A percentile compares a stretch with the other conserved stretches of the same genome.
Evolutionary conservation across 2,888 invertebrate genomes (phyloP).

Genomic region (Lathronympha strigana): DNA sequence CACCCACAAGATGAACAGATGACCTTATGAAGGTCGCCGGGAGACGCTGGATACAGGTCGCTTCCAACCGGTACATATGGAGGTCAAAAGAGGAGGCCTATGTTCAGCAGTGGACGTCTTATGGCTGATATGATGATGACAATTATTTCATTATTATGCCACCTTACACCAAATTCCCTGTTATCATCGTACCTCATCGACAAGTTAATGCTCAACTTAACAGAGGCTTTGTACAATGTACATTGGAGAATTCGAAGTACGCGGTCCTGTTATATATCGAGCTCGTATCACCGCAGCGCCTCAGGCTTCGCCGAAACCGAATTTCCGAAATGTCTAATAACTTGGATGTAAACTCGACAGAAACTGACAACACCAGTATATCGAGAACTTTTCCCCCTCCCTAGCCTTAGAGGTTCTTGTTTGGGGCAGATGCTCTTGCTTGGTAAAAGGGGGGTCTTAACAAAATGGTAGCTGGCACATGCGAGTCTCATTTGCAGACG

Average conservation of each 20-base stretch:
- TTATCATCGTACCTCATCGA: conserved; percentile 45
- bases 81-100: no score
- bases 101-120: no score
- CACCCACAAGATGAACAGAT: no score
- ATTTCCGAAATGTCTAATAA: conserved; percentile 84
- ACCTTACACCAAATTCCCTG: not conserved
- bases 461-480: conserved; percentile 58
- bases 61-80: no score
- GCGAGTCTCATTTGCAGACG: conserved; percentile 72
- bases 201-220: conserved; percentile 36
- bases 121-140: no score
- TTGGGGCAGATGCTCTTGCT: conserved; percentile 47
- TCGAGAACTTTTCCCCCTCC: conserved; percentile 53
- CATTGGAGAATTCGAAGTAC: conserved; percentile 31
- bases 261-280: conserved; percentile 53
- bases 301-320: conserved; percentile 75
- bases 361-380: conserved; percentile 66
- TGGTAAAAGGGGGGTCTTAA: conserved; percentile 55
- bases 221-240: conserved; percentile 31
- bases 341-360: conserved; percentile 80
- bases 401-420: conserved; percentile 47
- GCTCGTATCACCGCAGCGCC: conserved; percentile 60
- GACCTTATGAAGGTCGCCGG: no score
- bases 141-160: no score
- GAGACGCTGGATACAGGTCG: no score